Percentiles rank a stretch among this genome's conserved stretches.
These are phyloP conservation scores for Cacoxenus indagator DNA, from an alignment of 2,888 invertebrate genomes.

Conservation along the genomic window DNA sequence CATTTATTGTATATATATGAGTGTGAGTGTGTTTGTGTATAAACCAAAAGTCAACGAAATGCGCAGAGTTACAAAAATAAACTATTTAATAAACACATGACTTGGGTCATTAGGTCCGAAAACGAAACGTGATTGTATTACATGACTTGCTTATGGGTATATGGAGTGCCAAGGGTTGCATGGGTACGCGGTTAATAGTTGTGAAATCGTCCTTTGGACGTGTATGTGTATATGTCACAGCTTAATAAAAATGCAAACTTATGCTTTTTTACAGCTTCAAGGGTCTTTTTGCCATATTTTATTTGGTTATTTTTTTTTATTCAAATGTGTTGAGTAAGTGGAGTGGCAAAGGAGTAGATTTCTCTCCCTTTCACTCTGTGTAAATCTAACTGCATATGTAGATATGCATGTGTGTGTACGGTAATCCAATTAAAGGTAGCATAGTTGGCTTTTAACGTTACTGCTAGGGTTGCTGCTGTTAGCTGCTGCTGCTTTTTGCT, in stretches of 20 bases:
- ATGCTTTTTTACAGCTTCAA: conserved; percentile 47
- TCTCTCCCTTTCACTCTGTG: too few relatives aligned
- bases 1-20: neutral
- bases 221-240: conserved; percentile 9
- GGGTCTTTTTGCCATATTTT: too few relatives aligned
- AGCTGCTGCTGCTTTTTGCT: conserved; percentile 27
- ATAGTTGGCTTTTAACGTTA: conserved; percentile 65
- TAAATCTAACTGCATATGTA: neutral
- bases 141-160: conserved; percentile 3
- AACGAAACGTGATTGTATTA: conserved; percentile 34
- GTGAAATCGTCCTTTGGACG: conserved; percentile 34
- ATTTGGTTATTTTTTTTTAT: neutral
- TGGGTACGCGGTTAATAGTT: neutral
- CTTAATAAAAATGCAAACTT: conserved; percentile 64
- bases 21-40: neutral
- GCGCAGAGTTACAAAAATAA: neutral
- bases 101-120: conserved; percentile 33
- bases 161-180: neutral
- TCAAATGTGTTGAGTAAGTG: too few relatives aligned
- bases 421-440: conserved; percentile 66
- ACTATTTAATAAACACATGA: conserved; percentile 35
- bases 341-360: too few relatives aligned
- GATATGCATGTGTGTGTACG: conserved; percentile 8
- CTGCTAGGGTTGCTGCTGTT: too few relatives aligned
- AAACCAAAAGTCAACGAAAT: neutral